Conservation (phyloP, 1,140 invertebrate species). For the Portunus trituberculatus region DNA sequence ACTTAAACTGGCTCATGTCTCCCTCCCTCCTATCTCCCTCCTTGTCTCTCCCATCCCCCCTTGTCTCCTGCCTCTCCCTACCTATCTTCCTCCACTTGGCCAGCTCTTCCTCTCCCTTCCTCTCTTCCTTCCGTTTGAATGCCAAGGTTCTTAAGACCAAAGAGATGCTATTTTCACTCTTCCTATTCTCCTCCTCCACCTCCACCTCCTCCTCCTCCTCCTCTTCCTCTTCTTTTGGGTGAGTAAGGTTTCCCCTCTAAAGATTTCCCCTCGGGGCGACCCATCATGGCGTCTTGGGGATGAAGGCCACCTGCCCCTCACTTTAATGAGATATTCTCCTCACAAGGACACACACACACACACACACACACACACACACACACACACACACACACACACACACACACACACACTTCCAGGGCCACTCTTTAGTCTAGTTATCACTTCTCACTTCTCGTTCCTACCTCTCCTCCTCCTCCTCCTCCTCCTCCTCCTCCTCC, state of each 20-base stretch:
- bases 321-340: not conserved
- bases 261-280: not conserved
- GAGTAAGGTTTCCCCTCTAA: not conserved
- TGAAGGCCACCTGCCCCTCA: not conserved
- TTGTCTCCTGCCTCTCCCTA: not conserved
- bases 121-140: slow-evolving; percentile 13
- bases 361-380: not conserved
- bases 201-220: slow-evolving; percentile 9
- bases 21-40: not conserved
- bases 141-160: not conserved
- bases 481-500: not conserved
- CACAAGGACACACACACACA: not conserved
- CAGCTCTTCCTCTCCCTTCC: not conserved
- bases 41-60: not conserved
- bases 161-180: not conserved
- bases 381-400: not conserved
- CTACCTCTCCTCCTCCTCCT: not conserved
- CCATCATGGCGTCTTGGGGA: not conserved
- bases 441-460: not conserved
- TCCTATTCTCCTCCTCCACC: not conserved
- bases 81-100: not conserved
- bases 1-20: not conserved
- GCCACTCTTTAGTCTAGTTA: not conserved
- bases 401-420: not conserved
- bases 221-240: not conserved